phyloP scores from a whole-genome alignment of 2,113 vertebrate genomes.

The Strix aluco region DNA sequence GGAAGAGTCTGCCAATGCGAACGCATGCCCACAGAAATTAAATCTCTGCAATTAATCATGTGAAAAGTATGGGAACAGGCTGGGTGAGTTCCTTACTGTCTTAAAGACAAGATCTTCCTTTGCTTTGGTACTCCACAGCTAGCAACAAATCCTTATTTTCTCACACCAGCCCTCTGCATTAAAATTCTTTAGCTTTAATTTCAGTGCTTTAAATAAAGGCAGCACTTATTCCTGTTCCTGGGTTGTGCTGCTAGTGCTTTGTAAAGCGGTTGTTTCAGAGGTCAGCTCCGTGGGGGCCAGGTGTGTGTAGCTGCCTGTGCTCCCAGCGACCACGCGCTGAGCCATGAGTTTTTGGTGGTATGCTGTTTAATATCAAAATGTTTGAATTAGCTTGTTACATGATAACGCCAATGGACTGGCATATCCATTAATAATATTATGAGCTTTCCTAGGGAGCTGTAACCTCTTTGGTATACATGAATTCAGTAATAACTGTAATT shows the following conservation, averaged over 20 bases:
- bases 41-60: background rate
- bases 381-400: slow-evolving; percentile 51
- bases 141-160: background rate
- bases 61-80: background rate
- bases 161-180: background rate
- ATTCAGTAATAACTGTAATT: slow-evolving; percentile 78
- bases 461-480: slow-evolving; percentile 71
- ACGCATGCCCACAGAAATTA: background rate
- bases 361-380: slow-evolving; percentile 7
- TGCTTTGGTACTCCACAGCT: background rate
- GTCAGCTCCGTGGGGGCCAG: accelerated
- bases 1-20: background rate
- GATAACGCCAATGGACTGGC: slow-evolving; percentile 43
- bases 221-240: background rate
- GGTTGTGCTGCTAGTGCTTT: background rate
- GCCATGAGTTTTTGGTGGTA: background rate
- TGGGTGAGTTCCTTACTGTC: background rate
- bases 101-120: background rate
- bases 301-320: background rate
- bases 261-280: background rate
- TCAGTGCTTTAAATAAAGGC: background rate
- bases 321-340: background rate
- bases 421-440: slow-evolving; percentile 66
- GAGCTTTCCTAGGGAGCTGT: slow-evolving; percentile 59
- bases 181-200: background rate